A percentile compares a stretch with the other conserved stretches of the same genome.
phyloP scores from a whole-genome alignment of 2,113 vertebrate species.

The Montifringilla adamsi region DNA sequence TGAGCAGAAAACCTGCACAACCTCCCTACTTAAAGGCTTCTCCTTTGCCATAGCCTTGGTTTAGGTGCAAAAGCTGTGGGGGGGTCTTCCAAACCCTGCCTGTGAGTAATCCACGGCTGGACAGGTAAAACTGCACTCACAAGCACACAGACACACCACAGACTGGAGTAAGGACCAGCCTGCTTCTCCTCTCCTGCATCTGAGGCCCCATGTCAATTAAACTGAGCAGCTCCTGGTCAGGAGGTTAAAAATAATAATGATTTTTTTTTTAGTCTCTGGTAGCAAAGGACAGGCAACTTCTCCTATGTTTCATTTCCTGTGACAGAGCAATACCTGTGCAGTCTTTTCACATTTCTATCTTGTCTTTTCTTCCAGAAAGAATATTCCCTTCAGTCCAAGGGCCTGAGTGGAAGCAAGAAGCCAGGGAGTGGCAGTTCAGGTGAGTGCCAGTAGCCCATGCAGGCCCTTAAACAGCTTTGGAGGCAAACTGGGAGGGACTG shows the following conservation, averaged over 20 bases:
- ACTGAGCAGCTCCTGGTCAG: background rate
- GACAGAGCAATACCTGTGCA: background rate
- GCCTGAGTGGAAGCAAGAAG: conserved; percentile 66
- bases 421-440: conserved; percentile 63
- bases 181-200: background rate
- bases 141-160: background rate
- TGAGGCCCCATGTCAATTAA: background rate
- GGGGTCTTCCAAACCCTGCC: background rate
- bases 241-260: background rate
- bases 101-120: rapidly evolving
- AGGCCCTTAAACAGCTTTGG: background rate
- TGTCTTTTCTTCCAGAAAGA: conserved; percentile 75
- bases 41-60: background rate
- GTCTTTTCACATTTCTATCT: background rate
- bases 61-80: background rate
- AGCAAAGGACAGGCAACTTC: background rate
- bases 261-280: background rate
- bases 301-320: background rate
- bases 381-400: conserved; percentile 72
- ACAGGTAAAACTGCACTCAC: rapidly evolving
- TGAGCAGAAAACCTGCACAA: background rate
- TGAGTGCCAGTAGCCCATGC: conserved; percentile 46
- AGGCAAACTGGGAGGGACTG: background rate
- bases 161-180: background rate
- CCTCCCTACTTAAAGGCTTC: background rate